A percentile compares a stretch with the other conserved stretches of the same genome.
These are phyloP conservation scores for Lasioglossum leucozonium DNA, from an alignment of 2,888 invertebrate species.

Conservation along the genomic window DNA sequence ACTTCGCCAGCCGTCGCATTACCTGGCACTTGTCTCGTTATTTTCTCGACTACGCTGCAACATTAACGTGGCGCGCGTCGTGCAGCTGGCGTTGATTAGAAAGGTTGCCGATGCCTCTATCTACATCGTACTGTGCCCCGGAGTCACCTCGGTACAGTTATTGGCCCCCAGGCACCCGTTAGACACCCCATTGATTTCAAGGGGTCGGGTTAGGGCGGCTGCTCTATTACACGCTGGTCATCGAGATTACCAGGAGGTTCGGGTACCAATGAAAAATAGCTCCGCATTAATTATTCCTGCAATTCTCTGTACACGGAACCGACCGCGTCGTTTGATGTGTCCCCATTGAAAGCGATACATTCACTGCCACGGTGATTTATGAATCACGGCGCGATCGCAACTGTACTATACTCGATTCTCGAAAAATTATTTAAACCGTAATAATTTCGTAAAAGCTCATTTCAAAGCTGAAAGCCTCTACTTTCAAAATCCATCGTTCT, in stretches of 20 bases:
- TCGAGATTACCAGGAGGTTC: conserved; percentile 59
- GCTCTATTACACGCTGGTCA: conserved; percentile 65
- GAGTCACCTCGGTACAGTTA: conserved; percentile 55
- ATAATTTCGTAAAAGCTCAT: too few species aligned
- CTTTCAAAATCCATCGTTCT: too few species aligned
- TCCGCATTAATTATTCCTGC: conserved; percentile 57
- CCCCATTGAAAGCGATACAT: conserved; percentile 5
- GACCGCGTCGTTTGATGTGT: conserved; percentile 12
- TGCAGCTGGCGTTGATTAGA: conserved; percentile 69
- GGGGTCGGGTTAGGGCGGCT: conserved; percentile 29
- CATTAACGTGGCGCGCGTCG: conserved; percentile 46
- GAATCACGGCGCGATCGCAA: not conserved
- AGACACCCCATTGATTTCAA: conserved; percentile 73
- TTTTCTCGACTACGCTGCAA: conserved; percentile 58
- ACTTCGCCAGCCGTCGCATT: conserved; percentile 31
- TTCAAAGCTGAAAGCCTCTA: too few species aligned
- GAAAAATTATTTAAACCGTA: too few species aligned
- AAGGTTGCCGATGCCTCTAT: conserved; percentile 43
- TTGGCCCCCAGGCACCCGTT: conserved; percentile 66
- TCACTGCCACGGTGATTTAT: not conserved
- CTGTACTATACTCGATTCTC: too few species aligned
- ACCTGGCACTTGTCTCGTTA: conserved; percentile 59
- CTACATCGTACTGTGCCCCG: conserved; percentile 4
- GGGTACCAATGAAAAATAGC: conserved; percentile 58
- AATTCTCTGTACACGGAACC: conserved; percentile 19